These are phyloP conservation scores for Drosophila planitibia DNA, from an alignment of 2,888 invertebrate species.

Conservation along the genomic window DNA sequence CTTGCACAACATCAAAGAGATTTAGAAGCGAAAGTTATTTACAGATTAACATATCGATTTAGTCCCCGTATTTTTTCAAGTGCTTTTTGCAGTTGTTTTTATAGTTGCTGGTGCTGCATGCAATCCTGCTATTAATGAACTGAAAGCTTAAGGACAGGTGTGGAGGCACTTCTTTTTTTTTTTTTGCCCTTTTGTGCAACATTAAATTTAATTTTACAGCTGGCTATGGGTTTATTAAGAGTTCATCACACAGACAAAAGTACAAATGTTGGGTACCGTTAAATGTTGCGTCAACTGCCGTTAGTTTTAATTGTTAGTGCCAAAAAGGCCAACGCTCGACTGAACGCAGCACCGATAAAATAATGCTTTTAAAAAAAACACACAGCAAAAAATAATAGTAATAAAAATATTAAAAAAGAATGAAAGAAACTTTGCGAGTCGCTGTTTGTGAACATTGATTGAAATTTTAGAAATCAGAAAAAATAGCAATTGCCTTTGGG, in stretches of 20 bases:
- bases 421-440: conserved; percentile 10
- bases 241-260: conserved; percentile 46
- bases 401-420: background rate
- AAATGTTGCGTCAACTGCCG: conserved; percentile 67
- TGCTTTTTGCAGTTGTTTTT: conserved; percentile 26
- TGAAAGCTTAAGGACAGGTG: conserved; percentile 53
- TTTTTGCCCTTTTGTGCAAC: conserved; percentile 18
- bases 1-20: background rate
- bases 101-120: conserved; percentile 22
- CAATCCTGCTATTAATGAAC: conserved; percentile 57
- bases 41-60: conserved; percentile 10
- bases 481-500: conserved; percentile 28
- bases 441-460: conserved; percentile 47
- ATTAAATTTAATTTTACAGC: conserved; percentile 76
- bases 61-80: conserved; percentile 9
- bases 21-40: conserved; percentile 10
- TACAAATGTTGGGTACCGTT: conserved; percentile 54
- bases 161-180: conserved; percentile 1
- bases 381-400: background rate
- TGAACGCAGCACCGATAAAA: conserved; percentile 26
- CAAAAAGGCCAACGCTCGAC: conserved; percentile 58
- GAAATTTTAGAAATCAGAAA: conserved; percentile 66
- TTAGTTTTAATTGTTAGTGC: conserved; percentile 77
- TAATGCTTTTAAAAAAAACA: conserved; percentile 8
- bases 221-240: conserved; percentile 63